Base-by-base conservation (phyloP, 2,113 vertebrate species). In the Coregonus clupeaformis region DNA sequence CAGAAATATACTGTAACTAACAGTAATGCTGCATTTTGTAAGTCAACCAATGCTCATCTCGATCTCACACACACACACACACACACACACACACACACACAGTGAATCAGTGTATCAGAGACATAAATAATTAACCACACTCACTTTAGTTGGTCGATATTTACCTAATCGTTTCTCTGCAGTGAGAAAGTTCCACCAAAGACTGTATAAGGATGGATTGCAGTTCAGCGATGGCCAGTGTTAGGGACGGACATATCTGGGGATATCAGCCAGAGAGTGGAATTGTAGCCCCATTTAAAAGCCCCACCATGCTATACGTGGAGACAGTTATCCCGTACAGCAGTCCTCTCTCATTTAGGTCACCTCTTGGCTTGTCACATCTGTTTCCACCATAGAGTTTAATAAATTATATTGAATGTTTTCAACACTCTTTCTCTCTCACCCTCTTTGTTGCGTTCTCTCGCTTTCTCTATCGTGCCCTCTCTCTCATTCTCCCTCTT, bases 341-440 rank as follows among this genome's bases (percentile, higher is more conserved):
- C 11, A 2, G 18, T 4, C 49, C 49, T 30, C 57, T 62, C 71
- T 62, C 66, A 5, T 25, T 68, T 67, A 68, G 49, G 52, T 45
- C 65, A 68, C n/a, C 36, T n/a, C 1, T 45, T 45, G 66, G 47
- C 75, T 60, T 76, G 71, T 80, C 72, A 76, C 14, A 76, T 80
- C 72, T 30, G 13, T 74, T 73, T 69, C 47, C 14, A 25, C 68
- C 55, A 14, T 72, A 72, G 42, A 60, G 73, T 22, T 73, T 69
- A 45, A 76, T 69, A 76, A 78, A 82, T 82, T 69, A 78, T 78
- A 18, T 75, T 6, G 22, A 63, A 79, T 64, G 32, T 20, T 67
- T 69, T 64, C 68, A 36, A 60, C 29, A 36, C 77, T 62, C 55
- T 63, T 22, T 69, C 55, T 22, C 42, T 25, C 47, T 20, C 66